These are phyloP conservation scores for Nipponacmea schrenckii DNA, from an alignment of 2,888 invertebrate genomes.

Conservation along the genomic window DNA sequence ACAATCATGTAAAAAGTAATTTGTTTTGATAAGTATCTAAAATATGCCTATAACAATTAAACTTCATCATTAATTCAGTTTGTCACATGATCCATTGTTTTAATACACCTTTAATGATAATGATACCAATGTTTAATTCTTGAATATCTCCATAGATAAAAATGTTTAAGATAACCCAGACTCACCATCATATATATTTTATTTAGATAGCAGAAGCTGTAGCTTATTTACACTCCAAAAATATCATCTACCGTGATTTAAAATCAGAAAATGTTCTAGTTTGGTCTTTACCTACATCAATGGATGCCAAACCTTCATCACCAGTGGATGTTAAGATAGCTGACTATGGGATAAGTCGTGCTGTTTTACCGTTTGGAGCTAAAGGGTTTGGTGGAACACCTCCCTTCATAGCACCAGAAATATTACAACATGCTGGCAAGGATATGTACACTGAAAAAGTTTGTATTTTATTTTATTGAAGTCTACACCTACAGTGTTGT, in stretches of 20 bases:
- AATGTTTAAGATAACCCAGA: no score
- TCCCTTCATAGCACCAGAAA: slow-evolving; percentile 99
- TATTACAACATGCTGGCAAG: slow-evolving; percentile 97
- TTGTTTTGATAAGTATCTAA: no score
- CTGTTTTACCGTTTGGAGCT: slow-evolving; percentile 76
- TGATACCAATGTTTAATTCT: no score
- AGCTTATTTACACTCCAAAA: slow-evolving; percentile 91
- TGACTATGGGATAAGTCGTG: slow-evolving; percentile 87
- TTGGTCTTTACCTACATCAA: slow-evolving; percentile 92
- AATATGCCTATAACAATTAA: no score
- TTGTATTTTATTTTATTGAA: slow-evolving; percentile 7
- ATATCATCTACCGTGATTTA: slow-evolving; percentile 90
- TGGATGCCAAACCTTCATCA: slow-evolving; percentile 70
- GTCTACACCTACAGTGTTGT: no score
- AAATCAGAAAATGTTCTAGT: slow-evolving; percentile 98
- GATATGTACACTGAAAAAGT: slow-evolving; percentile 98
- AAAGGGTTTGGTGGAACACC: slow-evolving; percentile 96
- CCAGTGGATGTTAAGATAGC: slow-evolving; percentile 83
- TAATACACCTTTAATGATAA: no score
- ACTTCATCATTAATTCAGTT: no score
- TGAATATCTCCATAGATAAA: no score
- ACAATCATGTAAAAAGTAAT: no score
- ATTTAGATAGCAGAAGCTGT: slow-evolving; percentile 85
- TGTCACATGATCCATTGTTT: no score
- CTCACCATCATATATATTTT: not conserved